Evolutionary conservation across 2,797 vertebrate species (phyloP).

Genomic region (Siniperca undulata): DNA sequence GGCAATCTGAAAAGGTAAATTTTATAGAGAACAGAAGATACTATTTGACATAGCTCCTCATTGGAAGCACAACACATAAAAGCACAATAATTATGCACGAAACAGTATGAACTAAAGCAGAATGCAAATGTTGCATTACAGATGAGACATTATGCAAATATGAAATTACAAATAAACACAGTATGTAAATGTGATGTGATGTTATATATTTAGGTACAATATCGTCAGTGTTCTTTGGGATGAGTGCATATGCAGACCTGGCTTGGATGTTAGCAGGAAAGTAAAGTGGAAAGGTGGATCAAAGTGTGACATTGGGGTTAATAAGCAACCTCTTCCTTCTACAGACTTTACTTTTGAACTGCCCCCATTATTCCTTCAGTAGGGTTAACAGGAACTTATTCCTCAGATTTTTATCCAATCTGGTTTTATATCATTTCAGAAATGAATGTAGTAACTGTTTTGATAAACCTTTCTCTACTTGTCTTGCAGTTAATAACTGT

Average conservation of each 20-base stretch:
- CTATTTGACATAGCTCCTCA: slow-evolving; percentile 9
- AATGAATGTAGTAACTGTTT: not conserved
- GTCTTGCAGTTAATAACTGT: not conserved
- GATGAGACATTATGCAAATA: slow-evolving; percentile 46
- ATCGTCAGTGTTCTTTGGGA: slow-evolving; percentile 22
- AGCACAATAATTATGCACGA: slow-evolving; percentile 12
- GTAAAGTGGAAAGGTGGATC: not conserved
- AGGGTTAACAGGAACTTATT: not conserved
- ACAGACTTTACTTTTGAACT: not conserved
- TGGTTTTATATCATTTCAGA: not conserved
- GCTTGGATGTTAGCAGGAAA: not conserved
- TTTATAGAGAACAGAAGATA: not conserved
- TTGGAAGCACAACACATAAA: slow-evolving; percentile 12
- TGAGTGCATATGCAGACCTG: not conserved
- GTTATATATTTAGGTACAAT: slow-evolving; percentile 36
- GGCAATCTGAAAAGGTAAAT: not conserved
- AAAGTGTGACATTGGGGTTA: slow-evolving; percentile 4
- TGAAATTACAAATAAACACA: slow-evolving; percentile 33
- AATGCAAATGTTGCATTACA: slow-evolving; percentile 39
- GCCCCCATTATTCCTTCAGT: not conserved
- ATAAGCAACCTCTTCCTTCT: not conserved
- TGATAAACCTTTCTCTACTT: not conserved
- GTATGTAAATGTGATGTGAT: slow-evolving; percentile 41
- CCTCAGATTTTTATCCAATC: too few species aligned
- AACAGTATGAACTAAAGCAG: slow-evolving; percentile 10